phyloP scores from a whole-genome alignment of 2,888 invertebrate genomes.

The Ormyrus thymus region DNA sequence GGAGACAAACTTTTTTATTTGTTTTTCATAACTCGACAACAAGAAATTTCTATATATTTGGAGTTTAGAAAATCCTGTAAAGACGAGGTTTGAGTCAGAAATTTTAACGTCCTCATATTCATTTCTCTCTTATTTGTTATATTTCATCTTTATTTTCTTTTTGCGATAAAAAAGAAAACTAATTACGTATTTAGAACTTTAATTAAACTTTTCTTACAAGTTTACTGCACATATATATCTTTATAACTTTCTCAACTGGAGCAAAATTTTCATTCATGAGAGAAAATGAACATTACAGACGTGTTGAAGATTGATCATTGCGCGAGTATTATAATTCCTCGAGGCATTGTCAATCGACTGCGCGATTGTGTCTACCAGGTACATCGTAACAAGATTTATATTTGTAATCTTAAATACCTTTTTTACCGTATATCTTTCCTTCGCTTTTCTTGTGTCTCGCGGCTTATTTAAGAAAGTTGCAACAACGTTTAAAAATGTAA shows the following conservation, averaged over 20 bases:
- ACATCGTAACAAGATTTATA: conserved; percentile 69
- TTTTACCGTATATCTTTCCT: conserved; percentile 30
- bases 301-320: conserved; percentile 43
- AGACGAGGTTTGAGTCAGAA: conserved; percentile 35
- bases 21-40: conserved; percentile 31
- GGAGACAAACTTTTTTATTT: conserved; percentile 18
- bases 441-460: conserved; percentile 33
- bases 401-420: conserved; percentile 49
- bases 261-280: conserved; percentile 40
- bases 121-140: conserved; percentile 37
- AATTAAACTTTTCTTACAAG: conserved; percentile 48
- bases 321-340: conserved; percentile 63
- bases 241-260: conserved; percentile 26
- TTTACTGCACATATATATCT: conserved; percentile 42
- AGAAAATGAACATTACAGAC: conserved; percentile 45
- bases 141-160: conserved; percentile 24
- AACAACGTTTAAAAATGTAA: conserved; percentile 16
- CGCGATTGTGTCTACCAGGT: conserved; percentile 71
- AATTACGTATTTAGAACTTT: conserved; percentile 64
- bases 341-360: conserved; percentile 67
- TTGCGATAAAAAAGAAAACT: conserved; percentile 38
- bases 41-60: conserved; percentile 6
- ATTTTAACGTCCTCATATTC: conserved; percentile 30
- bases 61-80: conserved; percentile 31
- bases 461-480: conserved; percentile 34